Base-by-base conservation (phyloP, 1,140 invertebrate species). In the Chymomyza costata region DNA sequence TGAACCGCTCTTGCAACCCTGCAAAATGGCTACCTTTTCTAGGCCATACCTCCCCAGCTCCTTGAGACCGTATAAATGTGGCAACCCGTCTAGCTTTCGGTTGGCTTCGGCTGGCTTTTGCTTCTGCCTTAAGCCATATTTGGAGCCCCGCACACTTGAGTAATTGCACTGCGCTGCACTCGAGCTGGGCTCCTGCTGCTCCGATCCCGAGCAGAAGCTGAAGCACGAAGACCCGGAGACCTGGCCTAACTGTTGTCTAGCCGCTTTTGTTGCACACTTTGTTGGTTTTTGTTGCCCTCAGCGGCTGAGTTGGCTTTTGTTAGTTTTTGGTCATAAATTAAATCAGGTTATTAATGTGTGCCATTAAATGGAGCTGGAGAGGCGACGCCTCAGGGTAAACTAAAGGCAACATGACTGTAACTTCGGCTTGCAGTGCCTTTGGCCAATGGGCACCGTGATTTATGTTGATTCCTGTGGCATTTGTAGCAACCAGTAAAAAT, bases 311-410 rank as follows among this genome's bases (percentile, higher is more conserved):
- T 62, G 66, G 63, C 73, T 67, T 73, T 73, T 66, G 73, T 80
- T 80, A 80, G 74, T 66, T 71, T 68, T 65, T 52, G 73, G 63
- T 58, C 73, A 80, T 80, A 80, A 80, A 80, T 80, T 80, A 80
- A 80, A 80, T 80, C 64, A 70, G 49, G 73, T 80, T 80, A 80
- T 80, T 80, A 80, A 80, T 80, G 73, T 80, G 68, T 71, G 59
- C 67, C 73, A 80, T 80, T 80, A 78, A 78, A 73, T 76, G 71
- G 78, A 76, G 71, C 71, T 66, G n/a, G n/a, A 76, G 62, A 69
- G 58, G 58, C 38, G 32, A 32, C n/a, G n/a, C n/a, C n/a, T n/a
- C n/a, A n/a, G n/a, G n/a, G n/a, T n/a, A n/a, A n/a, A n/a, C n/a
- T n/a, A 34, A 50, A 31, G 28, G 31, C 56, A 59, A 51, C 7